Evolutionary conservation across 2,888 invertebrate genomes (phyloP), one percentile per base, ranked within the genome.

Genomic region (Macaria liturata): DNA sequence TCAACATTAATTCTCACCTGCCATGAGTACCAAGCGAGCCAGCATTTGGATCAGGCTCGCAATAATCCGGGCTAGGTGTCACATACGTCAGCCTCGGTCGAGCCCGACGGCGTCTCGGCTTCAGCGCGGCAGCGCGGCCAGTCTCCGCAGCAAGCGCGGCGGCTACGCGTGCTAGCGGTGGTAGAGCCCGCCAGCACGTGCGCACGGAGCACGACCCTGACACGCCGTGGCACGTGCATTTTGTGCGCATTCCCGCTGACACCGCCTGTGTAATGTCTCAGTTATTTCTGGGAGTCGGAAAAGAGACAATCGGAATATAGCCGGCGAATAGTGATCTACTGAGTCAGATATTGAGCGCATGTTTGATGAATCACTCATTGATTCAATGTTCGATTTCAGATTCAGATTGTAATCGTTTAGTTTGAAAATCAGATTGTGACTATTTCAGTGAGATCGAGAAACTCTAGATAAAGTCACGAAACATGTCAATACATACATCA

Each of bases 161-260:
- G 69, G 95, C 93, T 62, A 95, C 94, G 87, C 74, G 93, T 83
- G 82, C 94, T 89, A 78, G 94, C 83, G 76, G 92, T 4, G 96
- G 95, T 68, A 96, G 84, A 1, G 96, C 94, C 69, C 94, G 93
- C 96, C 96, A 97, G 79, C 96, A 97, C 44, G 96, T 96, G 78
- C 95, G 95, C 70, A 96, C 94, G 68, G 95, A 95, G 81, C 96
- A 96, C 51, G 96, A 96, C 0, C 96, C 96, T 9, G 96, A 96
- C 57, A 97, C 96, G 42, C 97, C 97, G 86, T 97, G 96, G 73
- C 97, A 97, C 76, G 96, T 96, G 92, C 97, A 97, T 77, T 96
- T 91, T 5, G 91, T 91, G 39, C 90, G 89, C 90, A 91, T 90
- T 93, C 72, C 85, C 45, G 72, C 68, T 0, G 89, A 87, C 61